These are phyloP conservation scores for Meandrusa payeni DNA, from an alignment of 2,888 invertebrate genomes.

Conservation along the genomic window DNA sequence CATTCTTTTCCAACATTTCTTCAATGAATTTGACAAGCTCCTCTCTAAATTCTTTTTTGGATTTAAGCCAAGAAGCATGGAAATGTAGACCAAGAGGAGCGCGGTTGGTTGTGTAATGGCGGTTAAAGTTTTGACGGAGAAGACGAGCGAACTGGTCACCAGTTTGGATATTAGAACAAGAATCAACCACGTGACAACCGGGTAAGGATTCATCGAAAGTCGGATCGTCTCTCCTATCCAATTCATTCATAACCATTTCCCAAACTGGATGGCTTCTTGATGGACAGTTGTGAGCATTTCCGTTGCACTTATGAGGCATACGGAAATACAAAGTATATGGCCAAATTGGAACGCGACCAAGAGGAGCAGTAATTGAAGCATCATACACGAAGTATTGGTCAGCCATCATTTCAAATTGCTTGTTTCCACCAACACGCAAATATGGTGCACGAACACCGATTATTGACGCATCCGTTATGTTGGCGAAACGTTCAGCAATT, in stretches of 20 bases:
- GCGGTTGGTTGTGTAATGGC: slow-evolving; percentile 95
- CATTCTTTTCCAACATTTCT: slow-evolving; percentile 93
- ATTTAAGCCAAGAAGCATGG: slow-evolving; percentile 97
- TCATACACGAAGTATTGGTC: slow-evolving; percentile 97
- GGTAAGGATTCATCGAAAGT: slow-evolving; percentile 96
- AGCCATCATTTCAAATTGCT: slow-evolving; percentile 98
- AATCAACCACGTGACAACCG: slow-evolving; percentile 97
- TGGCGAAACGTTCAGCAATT: slow-evolving; percentile 93
- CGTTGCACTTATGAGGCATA: slow-evolving; percentile 97
- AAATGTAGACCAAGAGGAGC: slow-evolving; percentile 96
- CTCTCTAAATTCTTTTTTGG: slow-evolving; percentile 95
- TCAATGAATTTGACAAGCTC: slow-evolving; percentile 96
- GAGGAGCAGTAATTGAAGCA: slow-evolving; percentile 94
- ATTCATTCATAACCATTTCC: slow-evolving; percentile 98
- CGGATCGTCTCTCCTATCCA: slow-evolving; percentile 95
- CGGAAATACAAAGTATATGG: slow-evolving; percentile 98
- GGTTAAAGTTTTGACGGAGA: slow-evolving; percentile 95
- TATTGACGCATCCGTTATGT: slow-evolving; percentile 94
- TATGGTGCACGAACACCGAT: slow-evolving; percentile 94
- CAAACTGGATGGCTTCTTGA: slow-evolving; percentile 95
- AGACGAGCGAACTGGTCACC: slow-evolving; percentile 95
- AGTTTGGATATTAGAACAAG: slow-evolving; percentile 94
- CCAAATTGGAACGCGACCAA: slow-evolving; percentile 95
- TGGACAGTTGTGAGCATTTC: slow-evolving; percentile 96
- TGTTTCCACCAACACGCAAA: slow-evolving; percentile 94